Evolutionary conservation across 1,140 invertebrate genomes (phyloP).

Genomic region (Phocides pigmalion): DNA sequence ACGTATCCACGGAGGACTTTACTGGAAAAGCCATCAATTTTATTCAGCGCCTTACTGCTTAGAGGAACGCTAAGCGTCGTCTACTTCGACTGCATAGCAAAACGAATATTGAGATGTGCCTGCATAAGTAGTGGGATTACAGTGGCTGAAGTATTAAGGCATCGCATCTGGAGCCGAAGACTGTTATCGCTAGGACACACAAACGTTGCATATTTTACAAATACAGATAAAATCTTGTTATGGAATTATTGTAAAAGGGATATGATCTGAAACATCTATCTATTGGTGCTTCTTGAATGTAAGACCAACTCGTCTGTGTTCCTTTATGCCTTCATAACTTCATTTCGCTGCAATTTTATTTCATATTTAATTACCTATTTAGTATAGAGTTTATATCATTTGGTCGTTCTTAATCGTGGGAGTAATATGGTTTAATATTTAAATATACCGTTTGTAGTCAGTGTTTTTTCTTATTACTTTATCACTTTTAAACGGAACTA

Average conservation of each 20-base stretch:
- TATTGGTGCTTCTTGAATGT: too few relatives aligned
- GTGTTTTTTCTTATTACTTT: too few relatives aligned
- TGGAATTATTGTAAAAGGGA: neutral
- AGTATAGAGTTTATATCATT: too few relatives aligned
- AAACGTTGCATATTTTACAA: neutral
- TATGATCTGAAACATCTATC: too few relatives aligned
- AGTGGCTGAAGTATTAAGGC: conserved; percentile 33
- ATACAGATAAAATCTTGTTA: neutral
- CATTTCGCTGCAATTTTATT: too few relatives aligned
- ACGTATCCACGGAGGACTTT: conserved; percentile 43
- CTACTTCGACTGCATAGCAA: conserved; percentile 48
- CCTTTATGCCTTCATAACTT: too few relatives aligned
- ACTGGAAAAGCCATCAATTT: conserved; percentile 63
- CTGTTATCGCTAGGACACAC: neutral
- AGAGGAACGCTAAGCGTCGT: conserved; percentile 52
- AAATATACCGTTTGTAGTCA: too few relatives aligned
- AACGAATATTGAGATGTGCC: conserved; percentile 45
- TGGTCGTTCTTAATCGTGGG: too few relatives aligned
- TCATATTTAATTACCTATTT: too few relatives aligned
- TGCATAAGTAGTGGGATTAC: conserved; percentile 24
- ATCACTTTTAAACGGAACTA: too few relatives aligned
- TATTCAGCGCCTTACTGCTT: conserved; percentile 61
- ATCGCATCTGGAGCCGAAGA: conserved; percentile 6
- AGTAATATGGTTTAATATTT: too few relatives aligned
- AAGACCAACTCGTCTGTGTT: too few relatives aligned